Base-by-base conservation (phyloP, 2,113 vertebrate species). In the Raja brachyura region DNA sequence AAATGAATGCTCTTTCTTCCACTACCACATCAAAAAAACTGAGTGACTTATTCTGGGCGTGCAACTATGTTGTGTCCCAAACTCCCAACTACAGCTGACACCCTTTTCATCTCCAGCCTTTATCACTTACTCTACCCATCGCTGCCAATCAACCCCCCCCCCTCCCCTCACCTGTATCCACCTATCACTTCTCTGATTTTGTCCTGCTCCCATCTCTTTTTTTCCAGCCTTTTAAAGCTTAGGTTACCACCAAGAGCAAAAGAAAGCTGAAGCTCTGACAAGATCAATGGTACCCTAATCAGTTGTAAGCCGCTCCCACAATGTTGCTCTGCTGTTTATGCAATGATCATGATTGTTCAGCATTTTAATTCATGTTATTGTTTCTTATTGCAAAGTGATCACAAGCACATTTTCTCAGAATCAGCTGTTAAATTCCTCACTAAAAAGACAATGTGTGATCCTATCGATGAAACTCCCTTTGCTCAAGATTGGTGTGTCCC, bases 381-480 rank as follows among this genome's bases (percentile, higher is more conserved):
- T 76, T 76, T 39, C 83, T 94, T 92, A 18, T 59, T 94, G 93
- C 94, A 77, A 94, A 96, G 96, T 88, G 93, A 96, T 78, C 95
- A 96, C 59, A 96, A 96, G 92, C 95, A 95, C 94, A 93, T 94
- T 93, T 95, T 96, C 94, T 96, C 96, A 13, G 94, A 94, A 88
- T 95, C 95, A 16, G 96, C 95, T 76, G 94, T 96, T 48, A 95
- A 96, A 93, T 94, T 96, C 94, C 93, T 97, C 94, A 94, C 94
- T 18, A 94, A 93, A 28, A 95, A 96, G 70, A 95, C 95, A 93
- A 96, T 95, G 81, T 94, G 95, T 0, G 94, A 96, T 93, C 96
- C 96, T 7, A 94, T 97, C 20, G 95, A 93, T 7, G 94, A 93
- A 20, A 78, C 86, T 93, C 95, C 94, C 16, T 94, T 96, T 93